Evolutionary conservation across 2,888 invertebrate species (phyloP), one percentile per base, ranked within the genome.

Genomic region (Sussaba pulchella): DNA sequence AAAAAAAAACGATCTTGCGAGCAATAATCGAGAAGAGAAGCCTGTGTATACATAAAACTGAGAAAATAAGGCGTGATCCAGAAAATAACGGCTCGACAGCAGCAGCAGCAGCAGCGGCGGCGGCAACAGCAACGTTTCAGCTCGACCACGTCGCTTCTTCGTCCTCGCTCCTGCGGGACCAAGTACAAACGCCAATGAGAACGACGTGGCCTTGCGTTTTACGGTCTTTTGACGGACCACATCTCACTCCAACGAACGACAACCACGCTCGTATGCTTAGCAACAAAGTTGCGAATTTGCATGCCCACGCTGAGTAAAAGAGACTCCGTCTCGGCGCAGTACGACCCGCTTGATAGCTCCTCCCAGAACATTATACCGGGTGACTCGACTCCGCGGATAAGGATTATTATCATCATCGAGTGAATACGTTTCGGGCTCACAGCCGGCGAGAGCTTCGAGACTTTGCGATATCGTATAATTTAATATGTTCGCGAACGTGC

Each of bases 211-310:
- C 85, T 85, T 82, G 83, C 80, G 81, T 86, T 86, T 86, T 86
- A 86, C 85, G 84, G 82, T 81, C 84, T 85, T 86, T 85, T 91
- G 91, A 92, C 91, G 90, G 91, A 91, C 91, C 90, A 89, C 91
- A 91, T 91, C 90, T 92, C 91, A 90, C 91, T 89, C 88, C 89
- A 85, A 83, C 84, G 87, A 80, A 87, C 87, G 85, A 87, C 87
- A 85, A 81, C 79, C 82, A 76, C 39, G 79, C 81, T 80, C 83
- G 80, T 86, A 87, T 84, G 88, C 87, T 87, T 85, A 87, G 88
- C 88, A 88, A 91, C 89, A 89, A 89, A 90, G 87, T 90, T 89
- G 88, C 89, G 85, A 90, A 90, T 90, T 90, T 90, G 88, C 90
- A 90, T 90, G 87, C 87, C 85, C 85, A 74, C 70, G 81, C 50